Conservation (phyloP, 2,888 invertebrate genomes). For the Campopleginae sp. region DNA sequence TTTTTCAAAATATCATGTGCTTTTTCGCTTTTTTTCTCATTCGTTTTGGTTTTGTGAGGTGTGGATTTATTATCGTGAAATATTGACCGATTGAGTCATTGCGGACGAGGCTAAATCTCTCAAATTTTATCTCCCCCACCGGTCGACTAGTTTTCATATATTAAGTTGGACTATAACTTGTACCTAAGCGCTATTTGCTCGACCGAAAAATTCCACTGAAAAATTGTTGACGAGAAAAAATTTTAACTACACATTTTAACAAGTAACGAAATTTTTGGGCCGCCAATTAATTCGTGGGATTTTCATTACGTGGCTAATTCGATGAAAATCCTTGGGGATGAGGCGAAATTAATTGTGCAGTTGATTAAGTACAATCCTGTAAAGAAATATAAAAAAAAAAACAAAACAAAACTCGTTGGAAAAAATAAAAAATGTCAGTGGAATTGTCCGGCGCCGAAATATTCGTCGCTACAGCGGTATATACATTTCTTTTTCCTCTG, state of each 20-base stretch:
- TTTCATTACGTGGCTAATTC: neutral
- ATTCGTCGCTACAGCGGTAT: constrained; percentile 47
- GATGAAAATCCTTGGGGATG: neutral
- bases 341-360: neutral
- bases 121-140: constrained; percentile 6
- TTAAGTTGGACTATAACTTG: constrained; percentile 24
- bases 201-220: constrained; percentile 33
- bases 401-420: neutral
- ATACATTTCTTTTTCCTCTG: constrained; percentile 50
- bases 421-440: constrained; percentile 31
- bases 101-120: neutral
- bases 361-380: constrained; percentile 51
- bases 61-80: constrained; percentile 7
- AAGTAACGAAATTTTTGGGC: neutral
- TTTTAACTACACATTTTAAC: neutral
- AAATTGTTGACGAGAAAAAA: neutral
- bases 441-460: constrained; percentile 42
- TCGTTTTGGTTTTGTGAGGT: neutral
- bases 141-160: constrained; percentile 44
- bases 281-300: neutral
- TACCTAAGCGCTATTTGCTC: constrained; percentile 17
- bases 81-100: constrained; percentile 4
- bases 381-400: constrained; percentile 20
- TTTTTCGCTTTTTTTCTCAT: neutral
- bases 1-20: constrained; percentile 56